These are phyloP conservation scores for Chaetura pelagica DNA, from an alignment of 2,113 vertebrate genomes.

Conservation along the genomic window DNA sequence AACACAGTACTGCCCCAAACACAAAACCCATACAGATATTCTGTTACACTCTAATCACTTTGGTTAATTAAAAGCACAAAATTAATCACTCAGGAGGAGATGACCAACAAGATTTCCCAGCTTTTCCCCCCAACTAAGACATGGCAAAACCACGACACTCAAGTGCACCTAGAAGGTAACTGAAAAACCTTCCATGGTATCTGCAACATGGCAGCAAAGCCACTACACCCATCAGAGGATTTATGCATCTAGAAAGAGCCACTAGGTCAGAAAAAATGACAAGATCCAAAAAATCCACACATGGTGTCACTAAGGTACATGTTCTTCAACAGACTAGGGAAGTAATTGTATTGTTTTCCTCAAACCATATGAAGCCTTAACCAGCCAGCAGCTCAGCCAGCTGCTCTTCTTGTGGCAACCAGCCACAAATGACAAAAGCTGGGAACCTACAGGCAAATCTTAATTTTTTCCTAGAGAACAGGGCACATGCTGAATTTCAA, in stretches of 20 bases:
- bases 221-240: too few relatives aligned
- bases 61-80: neutral
- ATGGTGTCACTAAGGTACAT: neutral
- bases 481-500: neutral
- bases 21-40: neutral
- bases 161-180: neutral
- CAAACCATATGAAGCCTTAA: neutral
- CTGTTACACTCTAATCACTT: neutral
- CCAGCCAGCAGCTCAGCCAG: neutral
- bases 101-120: neutral
- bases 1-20: neutral
- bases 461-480: neutral
- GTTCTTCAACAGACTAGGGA: neutral
- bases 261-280: neutral
- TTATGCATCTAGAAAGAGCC: neutral
- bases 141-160: neutral
- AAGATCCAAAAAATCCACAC: neutral
- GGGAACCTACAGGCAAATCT: neutral
- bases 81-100: neutral
- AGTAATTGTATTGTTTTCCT: neutral
- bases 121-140: accelerated
- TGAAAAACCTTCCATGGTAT: neutral
- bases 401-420: neutral
- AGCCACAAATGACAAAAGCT: neutral
- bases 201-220: accelerated